A percentile compares a stretch with the other conserved stretches of the same genome.
Conservation (phyloP, 2,113 vertebrate genomes). For the Mohoua ochrocephala region DNA sequence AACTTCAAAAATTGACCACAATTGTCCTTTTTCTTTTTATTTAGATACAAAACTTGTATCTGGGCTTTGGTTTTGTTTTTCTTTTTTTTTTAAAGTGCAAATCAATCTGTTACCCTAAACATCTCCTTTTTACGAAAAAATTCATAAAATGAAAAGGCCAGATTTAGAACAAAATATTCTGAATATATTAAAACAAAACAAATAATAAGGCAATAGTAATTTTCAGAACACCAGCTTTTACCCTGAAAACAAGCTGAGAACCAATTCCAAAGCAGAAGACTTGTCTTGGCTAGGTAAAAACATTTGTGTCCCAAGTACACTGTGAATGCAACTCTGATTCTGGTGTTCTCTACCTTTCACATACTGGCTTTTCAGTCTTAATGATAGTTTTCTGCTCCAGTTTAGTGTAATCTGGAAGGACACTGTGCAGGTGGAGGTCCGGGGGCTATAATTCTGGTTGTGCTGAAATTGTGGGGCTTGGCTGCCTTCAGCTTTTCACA, state of each 20-base stretch:
- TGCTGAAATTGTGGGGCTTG: background rate
- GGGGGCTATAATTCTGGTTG: background rate
- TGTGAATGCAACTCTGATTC: background rate
- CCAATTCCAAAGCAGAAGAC: background rate
- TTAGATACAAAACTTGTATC: background rate
- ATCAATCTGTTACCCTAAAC: background rate
- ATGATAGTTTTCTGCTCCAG: background rate
- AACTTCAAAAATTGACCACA: background rate
- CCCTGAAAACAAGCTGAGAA: background rate
- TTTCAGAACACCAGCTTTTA: background rate
- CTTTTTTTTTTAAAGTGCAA: background rate
- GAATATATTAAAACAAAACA: background rate
- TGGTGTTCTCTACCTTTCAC: background rate
- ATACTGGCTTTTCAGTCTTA: background rate
- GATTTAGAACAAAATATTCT: background rate
- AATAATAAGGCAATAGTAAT: background rate
- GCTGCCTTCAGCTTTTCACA: background rate
- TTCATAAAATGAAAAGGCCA: background rate
- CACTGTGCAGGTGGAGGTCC: accelerated
- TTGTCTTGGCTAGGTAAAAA: background rate
- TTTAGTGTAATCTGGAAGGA: background rate
- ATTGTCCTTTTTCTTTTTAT: background rate
- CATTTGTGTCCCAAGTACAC: background rate
- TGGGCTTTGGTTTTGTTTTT: background rate
- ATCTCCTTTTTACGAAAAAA: background rate